A percentile compares a stretch with the other conserved stretches of the same genome.
Conservation (phyloP, 2,797 vertebrate species). For the Enteromius mattozi region DNA sequence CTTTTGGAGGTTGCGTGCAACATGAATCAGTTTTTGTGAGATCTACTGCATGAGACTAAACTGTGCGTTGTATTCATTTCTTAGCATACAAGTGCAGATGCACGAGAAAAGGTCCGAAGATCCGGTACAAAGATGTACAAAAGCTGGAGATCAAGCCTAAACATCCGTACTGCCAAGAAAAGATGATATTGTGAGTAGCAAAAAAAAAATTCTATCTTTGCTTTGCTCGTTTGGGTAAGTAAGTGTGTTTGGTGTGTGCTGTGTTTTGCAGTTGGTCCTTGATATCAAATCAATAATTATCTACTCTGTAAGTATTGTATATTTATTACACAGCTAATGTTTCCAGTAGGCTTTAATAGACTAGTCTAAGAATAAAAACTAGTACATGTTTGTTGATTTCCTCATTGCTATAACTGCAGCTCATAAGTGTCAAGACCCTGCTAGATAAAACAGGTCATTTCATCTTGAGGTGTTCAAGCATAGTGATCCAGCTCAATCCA, state of each 20-base stretch:
- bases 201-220: neutral
- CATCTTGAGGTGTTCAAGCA: conserved; percentile 10
- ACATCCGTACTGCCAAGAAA: conserved; percentile 96
- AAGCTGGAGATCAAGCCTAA: conserved; percentile 98
- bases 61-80: conserved; percentile 40
- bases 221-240: neutral
- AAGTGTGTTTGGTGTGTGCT: neutral
- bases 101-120: conserved; percentile 97
- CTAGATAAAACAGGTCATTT: conserved; percentile 10
- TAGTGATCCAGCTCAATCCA: conserved; percentile 17
- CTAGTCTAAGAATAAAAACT: neutral
- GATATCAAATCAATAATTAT: neutral
- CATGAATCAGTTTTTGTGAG: neutral
- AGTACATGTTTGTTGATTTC: neutral
- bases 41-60: neutral
- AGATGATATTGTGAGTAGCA: conserved; percentile 97
- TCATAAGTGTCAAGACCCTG: neutral
- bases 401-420: neutral
- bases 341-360: neutral
- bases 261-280: neutral
- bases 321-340: neutral
- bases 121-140: conserved; percentile 95
- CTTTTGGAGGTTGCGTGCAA: conserved; percentile 4
- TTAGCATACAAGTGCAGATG: conserved; percentile 97
- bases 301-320: neutral